These are phyloP conservation scores for Epinephelus coioides DNA, from an alignment of 2,797 vertebrate genomes.

Conservation along the genomic window DNA sequence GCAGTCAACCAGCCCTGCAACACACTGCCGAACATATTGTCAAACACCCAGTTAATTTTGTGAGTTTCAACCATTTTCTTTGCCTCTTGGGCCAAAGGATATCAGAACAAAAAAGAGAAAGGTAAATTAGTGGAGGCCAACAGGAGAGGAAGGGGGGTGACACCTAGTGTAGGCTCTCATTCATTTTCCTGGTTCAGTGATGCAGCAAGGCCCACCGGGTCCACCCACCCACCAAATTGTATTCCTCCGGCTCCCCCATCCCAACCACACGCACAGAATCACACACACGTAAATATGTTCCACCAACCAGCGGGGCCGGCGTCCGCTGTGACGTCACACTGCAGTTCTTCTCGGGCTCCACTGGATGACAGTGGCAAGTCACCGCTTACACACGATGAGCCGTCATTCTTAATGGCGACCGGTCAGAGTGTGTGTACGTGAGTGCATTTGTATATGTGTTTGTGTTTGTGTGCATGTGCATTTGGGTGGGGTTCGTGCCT, in stretches of 20 bases:
- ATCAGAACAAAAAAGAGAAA: slow-evolving; percentile 15
- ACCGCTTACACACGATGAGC: slow-evolving; percentile 67
- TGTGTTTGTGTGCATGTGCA: slow-evolving; percentile 58
- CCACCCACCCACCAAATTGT: slow-evolving; percentile 78
- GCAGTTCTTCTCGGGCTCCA: slow-evolving; percentile 81
- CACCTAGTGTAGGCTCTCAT: slow-evolving; percentile 72
- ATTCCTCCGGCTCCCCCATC: slow-evolving; percentile 72
- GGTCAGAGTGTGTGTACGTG: slow-evolving; percentile 71
- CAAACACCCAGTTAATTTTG: slow-evolving; percentile 15
- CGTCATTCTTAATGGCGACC: slow-evolving; percentile 77
- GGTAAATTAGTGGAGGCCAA: slow-evolving; percentile 43
- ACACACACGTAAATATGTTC: slow-evolving; percentile 73
- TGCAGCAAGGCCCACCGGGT: slow-evolving; percentile 79
- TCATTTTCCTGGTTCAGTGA: slow-evolving; percentile 79
- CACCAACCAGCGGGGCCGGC: slow-evolving; percentile 75
- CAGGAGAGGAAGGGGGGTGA: slow-evolving; percentile 55
- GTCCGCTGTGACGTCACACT: slow-evolving; percentile 79
- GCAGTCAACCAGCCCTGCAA: slow-evolving; percentile 10
- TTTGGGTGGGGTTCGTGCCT: slow-evolving; percentile 70
- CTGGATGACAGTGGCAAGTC: slow-evolving; percentile 83
- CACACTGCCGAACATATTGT: slow-evolving; percentile 24
- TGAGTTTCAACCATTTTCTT: slow-evolving; percentile 23
- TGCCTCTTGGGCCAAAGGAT: not conserved
- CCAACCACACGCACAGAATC: slow-evolving; percentile 64
- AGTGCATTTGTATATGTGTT: slow-evolving; percentile 65